These are phyloP conservation scores for Pterostichus madidus DNA, from an alignment of 2,888 invertebrate species.

Conservation along the genomic window DNA sequence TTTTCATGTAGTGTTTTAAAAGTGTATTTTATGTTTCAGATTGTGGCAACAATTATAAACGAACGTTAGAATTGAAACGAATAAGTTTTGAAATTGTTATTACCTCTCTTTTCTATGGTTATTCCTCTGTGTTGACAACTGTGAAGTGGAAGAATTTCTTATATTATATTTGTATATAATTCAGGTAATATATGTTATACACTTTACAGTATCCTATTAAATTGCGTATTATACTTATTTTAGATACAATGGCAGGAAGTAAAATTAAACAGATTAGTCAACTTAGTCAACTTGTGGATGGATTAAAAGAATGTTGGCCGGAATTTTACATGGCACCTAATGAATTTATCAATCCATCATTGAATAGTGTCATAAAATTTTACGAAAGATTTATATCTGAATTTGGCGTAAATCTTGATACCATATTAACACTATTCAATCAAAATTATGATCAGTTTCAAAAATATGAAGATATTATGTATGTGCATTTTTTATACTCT, in stretches of 20 bases:
- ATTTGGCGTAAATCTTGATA: background rate
- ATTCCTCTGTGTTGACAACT: no score
- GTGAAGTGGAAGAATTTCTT: background rate
- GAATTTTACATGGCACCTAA: background rate
- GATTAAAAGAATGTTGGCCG: constrained; percentile 33
- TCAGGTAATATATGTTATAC: background rate
- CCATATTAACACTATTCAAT: background rate
- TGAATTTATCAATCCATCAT: constrained; percentile 26
- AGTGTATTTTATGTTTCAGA: background rate
- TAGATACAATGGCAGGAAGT: constrained; percentile 18
- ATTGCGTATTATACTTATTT: constrained; percentile 12
- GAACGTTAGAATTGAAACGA: no score
- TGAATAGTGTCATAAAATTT: constrained; percentile 19
- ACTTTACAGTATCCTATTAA: background rate
- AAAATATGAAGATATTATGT: constrained; percentile 7
- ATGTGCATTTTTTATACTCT: constrained; percentile 6
- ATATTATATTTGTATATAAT: background rate
- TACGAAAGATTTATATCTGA: constrained; percentile 12
- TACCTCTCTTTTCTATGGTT: no score
- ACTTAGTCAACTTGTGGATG: background rate
- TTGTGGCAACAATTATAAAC: background rate
- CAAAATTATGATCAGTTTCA: background rate
- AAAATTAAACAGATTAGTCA: background rate
- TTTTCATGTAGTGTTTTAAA: background rate
- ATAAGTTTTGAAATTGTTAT: background rate